Evolutionary conservation across 2,797 vertebrate species (phyloP), one percentile per base, ranked within the genome.

Genomic region (Amblyraja radiata): DNA sequence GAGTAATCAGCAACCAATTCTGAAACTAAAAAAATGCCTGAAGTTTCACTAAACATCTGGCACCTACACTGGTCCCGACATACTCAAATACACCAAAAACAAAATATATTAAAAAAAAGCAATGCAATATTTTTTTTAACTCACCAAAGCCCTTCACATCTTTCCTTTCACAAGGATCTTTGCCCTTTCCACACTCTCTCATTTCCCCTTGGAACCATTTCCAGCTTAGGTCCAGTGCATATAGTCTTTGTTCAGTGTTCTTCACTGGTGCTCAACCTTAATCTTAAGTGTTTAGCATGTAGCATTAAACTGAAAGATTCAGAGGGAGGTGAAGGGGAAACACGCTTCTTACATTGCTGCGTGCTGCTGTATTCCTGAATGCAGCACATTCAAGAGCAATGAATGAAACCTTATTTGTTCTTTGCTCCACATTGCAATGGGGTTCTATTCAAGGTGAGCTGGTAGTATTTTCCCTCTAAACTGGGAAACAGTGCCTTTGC

Each of bases 71-170:
- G 84, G 63, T 36, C 84, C 84, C 16, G 61, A 68, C n/a, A 63
- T 18, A 88, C 23, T 23, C n/a, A 88, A 5, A 11, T 88, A 21
- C 63, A 63, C 84, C n/a, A 1, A 32, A 88, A 65, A 68, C 68
- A 88, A 86, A 86, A 88, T n/a, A 88, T 13, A 32, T 81, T n/a
- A n/a, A n/a, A n/a, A 18, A 78, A 78, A 88, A 32, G n/a, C 61
- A 88, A 63, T 36, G 8, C 84, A 32, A 9, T n/a, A 68, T 88
- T 58, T 63, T 36, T 2, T 32, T 65, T 36, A 88, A 63, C 58
- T 63, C 61, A 28, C 77, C 14, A 78, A 18, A 32, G 6, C 13
- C 58, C 61, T 54, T 1, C 13, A 61, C 25, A n/a, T 25, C 54
- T 6, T 61, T 58, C 46, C 46, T 13, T 54, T 25, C 54, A 36